Percentiles rank a stretch among this genome's conserved stretches.
phyloP scores from a whole-genome alignment of 2,888 invertebrate species.

The Mythimna impura region DNA sequence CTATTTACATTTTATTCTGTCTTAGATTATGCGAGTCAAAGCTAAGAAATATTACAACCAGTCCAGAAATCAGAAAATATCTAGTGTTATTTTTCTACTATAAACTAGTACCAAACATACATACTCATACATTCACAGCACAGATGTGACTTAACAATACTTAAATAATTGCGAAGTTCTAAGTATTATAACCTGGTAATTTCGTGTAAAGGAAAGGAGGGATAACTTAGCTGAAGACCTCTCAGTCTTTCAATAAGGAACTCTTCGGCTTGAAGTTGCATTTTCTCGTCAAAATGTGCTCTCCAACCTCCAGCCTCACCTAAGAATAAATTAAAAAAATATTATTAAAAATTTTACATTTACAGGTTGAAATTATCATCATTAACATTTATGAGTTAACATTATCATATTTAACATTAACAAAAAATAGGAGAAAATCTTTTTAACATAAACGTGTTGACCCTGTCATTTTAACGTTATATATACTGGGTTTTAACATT shows the following conservation, averaged over 20 bases:
- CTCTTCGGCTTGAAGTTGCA: constrained; percentile 83
- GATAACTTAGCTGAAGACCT: constrained; percentile 78
- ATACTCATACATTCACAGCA: neutral
- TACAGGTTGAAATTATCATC: neutral
- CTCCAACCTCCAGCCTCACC: constrained; percentile 86
- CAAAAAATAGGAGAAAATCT: neutral
- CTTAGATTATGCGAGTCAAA: neutral
- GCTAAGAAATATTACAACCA: neutral
- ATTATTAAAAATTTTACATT: neutral
- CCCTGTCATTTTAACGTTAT: too few relatives aligned
- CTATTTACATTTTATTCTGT: neutral
- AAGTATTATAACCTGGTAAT: constrained; percentile 76
- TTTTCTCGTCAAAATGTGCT: constrained; percentile 81
- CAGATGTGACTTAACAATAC: neutral
- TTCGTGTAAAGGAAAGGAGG: constrained; percentile 75
- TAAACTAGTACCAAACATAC: neutral
- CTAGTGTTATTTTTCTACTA: neutral
- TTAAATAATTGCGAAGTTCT: neutral
- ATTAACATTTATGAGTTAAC: neutral
- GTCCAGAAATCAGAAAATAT: neutral
- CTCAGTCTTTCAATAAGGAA: constrained; percentile 75
- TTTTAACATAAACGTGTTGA: too few relatives aligned
- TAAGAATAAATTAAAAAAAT: constrained; percentile 57
- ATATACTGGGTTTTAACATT: too few relatives aligned
- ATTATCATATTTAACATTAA: neutral